phyloP scores from a whole-genome alignment of 2,113 vertebrate genomes.

The Mohoua ochrocephala region DNA sequence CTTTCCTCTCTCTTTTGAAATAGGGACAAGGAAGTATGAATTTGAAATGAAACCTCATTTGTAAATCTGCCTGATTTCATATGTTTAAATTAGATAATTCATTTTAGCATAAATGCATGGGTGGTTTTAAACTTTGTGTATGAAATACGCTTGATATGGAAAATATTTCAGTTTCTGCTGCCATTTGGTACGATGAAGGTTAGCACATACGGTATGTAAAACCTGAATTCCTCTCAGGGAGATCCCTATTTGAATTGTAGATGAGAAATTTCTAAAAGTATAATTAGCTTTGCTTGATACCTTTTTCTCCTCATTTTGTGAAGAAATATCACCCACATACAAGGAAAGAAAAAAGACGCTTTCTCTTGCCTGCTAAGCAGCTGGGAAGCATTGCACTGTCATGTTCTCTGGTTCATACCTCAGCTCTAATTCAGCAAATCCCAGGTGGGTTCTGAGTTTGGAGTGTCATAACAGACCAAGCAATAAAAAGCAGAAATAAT shows the following conservation, averaged over 20 bases:
- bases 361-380: background rate
- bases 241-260: conserved; percentile 54
- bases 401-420: background rate
- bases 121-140: conserved; percentile 3
- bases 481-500: background rate
- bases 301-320: background rate
- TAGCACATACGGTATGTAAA: conserved; percentile 19
- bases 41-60: background rate
- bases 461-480: background rate
- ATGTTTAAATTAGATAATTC: background rate
- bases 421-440: background rate
- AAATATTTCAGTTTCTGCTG: conserved; percentile 27
- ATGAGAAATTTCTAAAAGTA: conserved; percentile 52
- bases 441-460: background rate
- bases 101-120: background rate
- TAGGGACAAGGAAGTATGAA: background rate
- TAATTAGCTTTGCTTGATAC: conserved; percentile 47
- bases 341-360: background rate
- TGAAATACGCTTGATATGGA: conserved; percentile 21
- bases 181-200: conserved; percentile 17
- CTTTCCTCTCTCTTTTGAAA: background rate
- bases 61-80: background rate
- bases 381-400: background rate
- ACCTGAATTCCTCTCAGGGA: conserved; percentile 33
- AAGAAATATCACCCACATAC: background rate